Base-by-base conservation (phyloP, 2,113 vertebrate species). In the Xyliphius kryptos region DNA sequence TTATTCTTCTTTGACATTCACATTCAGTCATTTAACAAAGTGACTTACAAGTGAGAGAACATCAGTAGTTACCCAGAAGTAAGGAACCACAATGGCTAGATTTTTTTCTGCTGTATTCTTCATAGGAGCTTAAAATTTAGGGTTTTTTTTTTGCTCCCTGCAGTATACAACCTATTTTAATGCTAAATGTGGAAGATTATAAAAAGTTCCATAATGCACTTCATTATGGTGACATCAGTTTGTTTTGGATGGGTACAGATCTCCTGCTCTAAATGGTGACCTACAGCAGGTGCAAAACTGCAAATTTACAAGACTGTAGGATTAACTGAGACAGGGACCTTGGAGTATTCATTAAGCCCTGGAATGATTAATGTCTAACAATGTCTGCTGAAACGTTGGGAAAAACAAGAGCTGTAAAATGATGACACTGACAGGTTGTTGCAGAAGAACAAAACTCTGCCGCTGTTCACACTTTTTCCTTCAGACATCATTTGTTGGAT, bases 241-340 rank as follows among this genome's bases (percentile, higher is more conserved):
- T 46, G 43, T 66, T 48, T 14, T 66, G 54, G 40, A 1, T 47
- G 40, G 46, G 43, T 21, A 9, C 9, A 20, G 9, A 9, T 20
- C 11, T 43, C 19, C 43, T 38, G 17, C 44, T 57, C 32, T 26
- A 16, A 26, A 66, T 52, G 47, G 47, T 53, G 38, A 67, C 64
- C 56, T 53, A 26, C 16, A 43, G 19, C 64, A 67, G 64, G 56
- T 67, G 64, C 64, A 37, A 48, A 67, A 26, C 8, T 66, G 46
- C 26, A 38, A 38, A 10, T 40, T 3, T 56, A 38, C 6, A 16
- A 50, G 13, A 43, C 53, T 15, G 54, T 26, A 26, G 2, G 19
- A 10, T 21, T 15, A 36, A 59, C 9, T 43, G 19, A 59, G 17
- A 46, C 1, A 1, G 19, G 40, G n/a, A 51, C 64, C 64, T 58